These are phyloP conservation scores for Alviniconcha strummeri DNA, from an alignment of 2,888 invertebrate species.

Conservation along the genomic window DNA sequence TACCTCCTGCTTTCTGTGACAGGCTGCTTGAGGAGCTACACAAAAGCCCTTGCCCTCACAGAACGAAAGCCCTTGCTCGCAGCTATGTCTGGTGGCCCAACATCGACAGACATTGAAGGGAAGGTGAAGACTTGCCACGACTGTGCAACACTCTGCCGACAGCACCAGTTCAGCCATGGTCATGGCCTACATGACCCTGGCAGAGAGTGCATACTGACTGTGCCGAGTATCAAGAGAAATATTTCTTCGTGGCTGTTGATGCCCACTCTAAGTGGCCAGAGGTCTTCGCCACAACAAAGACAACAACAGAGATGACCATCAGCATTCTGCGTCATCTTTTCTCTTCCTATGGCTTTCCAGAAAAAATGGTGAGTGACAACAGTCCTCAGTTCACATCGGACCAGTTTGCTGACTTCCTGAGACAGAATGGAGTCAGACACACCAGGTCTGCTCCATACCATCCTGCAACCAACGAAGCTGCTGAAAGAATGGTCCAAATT, in stretches of 20 bases:
- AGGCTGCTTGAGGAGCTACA: conserved; percentile 38
- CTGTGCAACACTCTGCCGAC: conserved; percentile 48
- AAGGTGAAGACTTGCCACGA: conserved; percentile 42
- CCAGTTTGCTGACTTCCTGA: conserved; percentile 41
- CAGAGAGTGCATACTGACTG: conserved; percentile 54
- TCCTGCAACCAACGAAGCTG: conserved; percentile 42
- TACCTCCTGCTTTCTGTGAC: conserved; percentile 33
- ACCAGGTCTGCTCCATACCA: conserved; percentile 45
- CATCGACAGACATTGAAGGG: conserved; percentile 26
- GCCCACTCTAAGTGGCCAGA: conserved; percentile 52
- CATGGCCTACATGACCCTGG: conserved; percentile 54
- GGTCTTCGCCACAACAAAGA: conserved; percentile 13
- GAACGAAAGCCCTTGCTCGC: conserved; percentile 48
- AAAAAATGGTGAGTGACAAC: conserved; percentile 46
- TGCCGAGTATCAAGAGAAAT: conserved; percentile 48
- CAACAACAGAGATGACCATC: conserved; percentile 22
- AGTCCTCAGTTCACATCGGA: conserved; percentile 37
- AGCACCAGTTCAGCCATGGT: conserved; percentile 55
- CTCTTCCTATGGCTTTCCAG: conserved; percentile 42
- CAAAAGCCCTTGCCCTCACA: conserved; percentile 41
- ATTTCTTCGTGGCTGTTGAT: conserved; percentile 49
- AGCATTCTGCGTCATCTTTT: conserved; percentile 4
- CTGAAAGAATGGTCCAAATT: conserved; percentile 46
- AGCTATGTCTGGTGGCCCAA: conserved; percentile 41
- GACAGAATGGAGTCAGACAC: conserved; percentile 40